Conservation (phyloP, 2,888 invertebrate species). For the Dasysyrphus albostriatus region DNA sequence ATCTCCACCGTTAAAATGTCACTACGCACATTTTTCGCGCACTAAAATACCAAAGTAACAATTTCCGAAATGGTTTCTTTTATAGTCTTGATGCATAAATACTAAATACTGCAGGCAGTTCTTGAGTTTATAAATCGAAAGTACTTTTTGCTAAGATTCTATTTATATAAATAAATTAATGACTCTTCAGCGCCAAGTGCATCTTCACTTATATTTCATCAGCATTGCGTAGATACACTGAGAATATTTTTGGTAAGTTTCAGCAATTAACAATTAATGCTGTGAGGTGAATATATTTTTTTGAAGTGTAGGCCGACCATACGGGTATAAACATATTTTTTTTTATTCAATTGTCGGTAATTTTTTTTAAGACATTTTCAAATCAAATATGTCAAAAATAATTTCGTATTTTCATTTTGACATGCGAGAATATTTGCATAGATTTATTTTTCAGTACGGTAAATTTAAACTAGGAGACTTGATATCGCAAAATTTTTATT, state of each 20-base stretch:
- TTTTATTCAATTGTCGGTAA: no score
- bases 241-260: neutral
- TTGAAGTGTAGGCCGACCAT: no score
- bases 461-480: no score
- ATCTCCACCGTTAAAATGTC: constrained; percentile 69
- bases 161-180: constrained; percentile 33
- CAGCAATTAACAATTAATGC: no score
- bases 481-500: no score
- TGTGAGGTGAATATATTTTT: no score
- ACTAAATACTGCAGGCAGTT: neutral
- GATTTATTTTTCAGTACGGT: no score
- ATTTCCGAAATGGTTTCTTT: constrained; percentile 27
- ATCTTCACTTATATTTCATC: constrained; percentile 29
- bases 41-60: constrained; percentile 21
- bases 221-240: constrained; percentile 3
- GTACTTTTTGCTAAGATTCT: constrained; percentile 48
- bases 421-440: no score
- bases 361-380: no score
- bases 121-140: constrained; percentile 27
- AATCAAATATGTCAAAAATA: no score
- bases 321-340: no score
- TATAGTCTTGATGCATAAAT: neutral
- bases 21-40: constrained; percentile 62
- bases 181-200: constrained; percentile 47
- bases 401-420: no score